phyloP scores from a whole-genome alignment of 2,888 invertebrate genomes.

The Acleris holmiana region DNA sequence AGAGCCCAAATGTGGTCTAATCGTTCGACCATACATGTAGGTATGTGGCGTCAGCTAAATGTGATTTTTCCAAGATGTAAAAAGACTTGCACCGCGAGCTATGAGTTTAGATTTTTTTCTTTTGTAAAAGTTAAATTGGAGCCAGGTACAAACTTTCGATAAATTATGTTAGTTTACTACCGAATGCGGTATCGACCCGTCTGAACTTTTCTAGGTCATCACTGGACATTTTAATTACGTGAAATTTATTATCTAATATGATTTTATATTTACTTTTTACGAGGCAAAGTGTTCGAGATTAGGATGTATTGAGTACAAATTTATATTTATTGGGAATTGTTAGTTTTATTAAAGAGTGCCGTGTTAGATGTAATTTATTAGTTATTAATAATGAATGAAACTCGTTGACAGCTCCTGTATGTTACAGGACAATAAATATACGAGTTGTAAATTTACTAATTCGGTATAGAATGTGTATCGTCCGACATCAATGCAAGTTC shows the following conservation, averaged over 20 bases:
- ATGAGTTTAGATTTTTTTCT: background rate
- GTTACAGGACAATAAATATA: background rate
- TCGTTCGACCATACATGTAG: no score
- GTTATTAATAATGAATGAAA: background rate
- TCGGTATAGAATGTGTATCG: background rate
- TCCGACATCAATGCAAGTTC: background rate
- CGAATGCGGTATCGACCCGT: background rate
- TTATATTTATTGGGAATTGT: constrained; percentile 46
- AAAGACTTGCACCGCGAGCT: no score
- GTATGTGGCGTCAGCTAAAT: no score
- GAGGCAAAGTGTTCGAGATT: constrained; percentile 23
- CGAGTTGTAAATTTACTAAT: background rate
- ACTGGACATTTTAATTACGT: background rate
- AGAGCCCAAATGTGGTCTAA: no score
- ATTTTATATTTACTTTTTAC: constrained; percentile 16
- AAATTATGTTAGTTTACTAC: background rate
- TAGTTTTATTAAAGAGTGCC: constrained; percentile 40
- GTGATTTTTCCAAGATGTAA: no score
- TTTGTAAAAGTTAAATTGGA: background rate
- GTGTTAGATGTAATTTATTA: constrained; percentile 24
- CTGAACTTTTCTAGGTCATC: background rate
- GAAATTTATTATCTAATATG: constrained; percentile 3
- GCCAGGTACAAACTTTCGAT: background rate
- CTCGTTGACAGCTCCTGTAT: background rate
- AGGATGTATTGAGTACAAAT: constrained; percentile 55